Evolutionary conservation across 2,797 vertebrate genomes (phyloP).

Genomic region (Cirrhinus mrigala): DNA sequence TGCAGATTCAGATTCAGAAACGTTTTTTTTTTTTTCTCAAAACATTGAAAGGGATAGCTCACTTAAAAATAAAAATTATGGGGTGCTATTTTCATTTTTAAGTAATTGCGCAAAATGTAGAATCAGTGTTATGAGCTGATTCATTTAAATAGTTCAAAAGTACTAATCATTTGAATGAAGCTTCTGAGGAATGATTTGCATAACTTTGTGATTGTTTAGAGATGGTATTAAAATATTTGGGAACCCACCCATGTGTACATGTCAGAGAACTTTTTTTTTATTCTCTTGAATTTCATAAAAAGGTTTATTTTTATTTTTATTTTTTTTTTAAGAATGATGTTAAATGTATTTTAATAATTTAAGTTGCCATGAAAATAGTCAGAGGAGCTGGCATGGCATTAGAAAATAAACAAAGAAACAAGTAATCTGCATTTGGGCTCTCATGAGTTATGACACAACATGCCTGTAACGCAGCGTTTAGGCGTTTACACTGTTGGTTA

Average conservation of each 20-base stretch:
- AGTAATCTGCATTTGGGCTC: background rate
- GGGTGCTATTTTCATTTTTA: too few relatives aligned
- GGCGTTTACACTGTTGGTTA: background rate
- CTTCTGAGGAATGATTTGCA: background rate
- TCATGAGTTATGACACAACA: background rate
- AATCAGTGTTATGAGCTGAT: background rate
- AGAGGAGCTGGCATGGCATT: background rate
- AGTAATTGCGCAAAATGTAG: background rate
- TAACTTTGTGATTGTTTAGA: background rate
- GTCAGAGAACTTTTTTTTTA: background rate
- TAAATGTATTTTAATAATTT: background rate
- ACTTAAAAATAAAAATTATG: background rate
- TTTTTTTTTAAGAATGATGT: too few relatives aligned
- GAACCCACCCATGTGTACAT: background rate
- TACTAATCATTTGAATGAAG: background rate
- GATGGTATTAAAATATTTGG: background rate
- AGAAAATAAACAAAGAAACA: background rate
- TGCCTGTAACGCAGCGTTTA: background rate
- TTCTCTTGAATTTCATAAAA: too few relatives aligned
- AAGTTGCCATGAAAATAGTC: too few relatives aligned
- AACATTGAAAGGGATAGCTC: background rate
- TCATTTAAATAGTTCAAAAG: background rate
- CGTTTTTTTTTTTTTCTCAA: background rate
- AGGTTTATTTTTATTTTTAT: too few relatives aligned
- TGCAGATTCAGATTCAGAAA: too few relatives aligned